Conservation (phyloP, 1,140 invertebrate species). For the Cheumatopsyche charites region DNA sequence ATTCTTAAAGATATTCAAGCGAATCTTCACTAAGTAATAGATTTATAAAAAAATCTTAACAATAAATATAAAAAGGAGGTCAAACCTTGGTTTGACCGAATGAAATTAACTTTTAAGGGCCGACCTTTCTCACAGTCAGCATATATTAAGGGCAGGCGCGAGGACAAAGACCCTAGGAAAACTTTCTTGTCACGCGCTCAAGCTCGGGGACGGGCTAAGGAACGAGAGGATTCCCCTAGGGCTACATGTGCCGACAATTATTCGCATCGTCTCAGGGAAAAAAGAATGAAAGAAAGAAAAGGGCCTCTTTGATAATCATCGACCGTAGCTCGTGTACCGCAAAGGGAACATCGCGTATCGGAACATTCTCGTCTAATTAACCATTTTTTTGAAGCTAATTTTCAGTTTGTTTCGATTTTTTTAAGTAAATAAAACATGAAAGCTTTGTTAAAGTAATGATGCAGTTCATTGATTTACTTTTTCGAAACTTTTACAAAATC, state of each 20-base stretch:
- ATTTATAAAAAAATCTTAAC: slow-evolving; percentile 36
- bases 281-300: too few species aligned
- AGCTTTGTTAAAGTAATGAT: too few species aligned
- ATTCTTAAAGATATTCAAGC: neutral
- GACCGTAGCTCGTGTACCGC: too few species aligned
- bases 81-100: slow-evolving; percentile 22
- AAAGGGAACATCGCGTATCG: too few species aligned
- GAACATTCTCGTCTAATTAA: too few species aligned
- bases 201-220: neutral
- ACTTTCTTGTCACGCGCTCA: slow-evolving; percentile 38
- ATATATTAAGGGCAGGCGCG: slow-evolving; percentile 38
- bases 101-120: slow-evolving; percentile 43
- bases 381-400: too few species aligned
- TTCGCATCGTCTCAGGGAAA: neutral
- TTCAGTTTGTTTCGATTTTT: too few species aligned
- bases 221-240: neutral
- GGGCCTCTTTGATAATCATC: too few species aligned
- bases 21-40: neutral
- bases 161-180: slow-evolving; percentile 35
- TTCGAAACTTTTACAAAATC: too few species aligned
- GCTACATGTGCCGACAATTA: slow-evolving; percentile 24
- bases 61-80: slow-evolving; percentile 25
- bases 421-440: too few species aligned
- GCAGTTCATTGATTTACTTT: too few species aligned
- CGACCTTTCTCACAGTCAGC: slow-evolving; percentile 42